Conservation (phyloP, 2,888 invertebrate genomes). For the Drosophila borealis region DNA sequence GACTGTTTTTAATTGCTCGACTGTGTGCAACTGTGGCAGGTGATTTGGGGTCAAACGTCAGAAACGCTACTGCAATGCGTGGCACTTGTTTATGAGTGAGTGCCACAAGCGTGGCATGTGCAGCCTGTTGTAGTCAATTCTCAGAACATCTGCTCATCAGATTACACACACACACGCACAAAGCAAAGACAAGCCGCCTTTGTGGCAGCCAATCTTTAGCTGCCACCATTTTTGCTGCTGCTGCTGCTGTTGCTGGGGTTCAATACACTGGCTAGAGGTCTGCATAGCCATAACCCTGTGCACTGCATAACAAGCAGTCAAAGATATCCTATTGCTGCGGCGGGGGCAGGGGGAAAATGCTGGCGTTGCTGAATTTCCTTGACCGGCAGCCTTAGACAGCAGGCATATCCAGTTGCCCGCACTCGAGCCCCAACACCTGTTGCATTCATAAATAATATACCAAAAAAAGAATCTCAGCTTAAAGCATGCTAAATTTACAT, state of each 20-base stretch:
- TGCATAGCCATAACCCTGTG: conserved; percentile 6
- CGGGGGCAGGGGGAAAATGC: conserved; percentile 20
- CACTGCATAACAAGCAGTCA: conserved; percentile 52
- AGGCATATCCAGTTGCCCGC: not conserved
- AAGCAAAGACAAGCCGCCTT: conserved; percentile 46
- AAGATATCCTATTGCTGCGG: conserved; percentile 32
- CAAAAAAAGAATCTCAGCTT: conserved; percentile 10
- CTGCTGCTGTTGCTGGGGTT: conserved; percentile 33
- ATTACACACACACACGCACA: conserved; percentile 49
- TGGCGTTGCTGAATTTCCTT: conserved; percentile 45
- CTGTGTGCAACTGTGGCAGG: conserved; percentile 68
- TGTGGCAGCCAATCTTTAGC: conserved; percentile 13
- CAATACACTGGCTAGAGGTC: conserved; percentile 47
- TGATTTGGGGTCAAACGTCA: conserved; percentile 77
- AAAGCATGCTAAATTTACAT: conserved; percentile 56
- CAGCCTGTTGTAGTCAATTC: conserved; percentile 50
- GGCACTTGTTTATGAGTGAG: conserved; percentile 58
- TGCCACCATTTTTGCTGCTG: conserved; percentile 23
- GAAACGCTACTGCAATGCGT: conserved; percentile 28
- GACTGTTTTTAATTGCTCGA: conserved; percentile 50
- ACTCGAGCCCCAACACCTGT: conserved; percentile 57
- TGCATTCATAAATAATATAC: conserved; percentile 71
- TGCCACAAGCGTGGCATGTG: conserved; percentile 16
- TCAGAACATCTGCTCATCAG: conserved; percentile 70
- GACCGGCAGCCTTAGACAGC: conserved; percentile 26